Conservation (phyloP, 2,797 vertebrate genomes). For the Eleutherodactylus coqui region DNA sequence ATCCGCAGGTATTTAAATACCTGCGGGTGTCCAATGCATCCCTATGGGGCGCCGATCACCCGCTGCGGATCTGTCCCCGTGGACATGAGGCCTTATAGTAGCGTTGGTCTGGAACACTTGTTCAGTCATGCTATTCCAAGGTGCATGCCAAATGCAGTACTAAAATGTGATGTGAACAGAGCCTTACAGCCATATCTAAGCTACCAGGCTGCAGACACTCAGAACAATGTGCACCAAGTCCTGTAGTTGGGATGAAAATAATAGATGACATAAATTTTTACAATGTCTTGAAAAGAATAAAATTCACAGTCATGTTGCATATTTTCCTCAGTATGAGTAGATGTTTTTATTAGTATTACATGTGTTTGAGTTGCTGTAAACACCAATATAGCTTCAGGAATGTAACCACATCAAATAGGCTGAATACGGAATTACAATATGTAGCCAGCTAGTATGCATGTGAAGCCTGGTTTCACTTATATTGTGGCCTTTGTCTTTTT, state of each 20-base stretch:
- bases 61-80: too few species aligned
- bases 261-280: not conserved
- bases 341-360: conserved; percentile 29
- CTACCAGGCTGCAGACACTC: not conserved
- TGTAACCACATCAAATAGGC: conserved; percentile 24
- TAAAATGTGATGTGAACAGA: not conserved
- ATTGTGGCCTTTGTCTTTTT: not conserved
- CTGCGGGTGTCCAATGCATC: too few species aligned
- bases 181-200: not conserved
- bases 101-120: too few species aligned
- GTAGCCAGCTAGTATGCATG: not conserved
- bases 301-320: not conserved
- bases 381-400: conserved; percentile 12
- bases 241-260: not conserved
- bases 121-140: too few species aligned
- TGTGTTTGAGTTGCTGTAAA: conserved; percentile 29
- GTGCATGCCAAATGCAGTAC: too few species aligned
- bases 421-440: conserved; percentile 1
- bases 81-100: too few species aligned
- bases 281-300: not conserved
- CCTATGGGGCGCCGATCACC: too few species aligned
- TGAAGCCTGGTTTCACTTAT: not conserved
- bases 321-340: conserved; percentile 33
- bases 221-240: not conserved
- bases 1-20: too few species aligned